phyloP scores from a whole-genome alignment of 2,113 vertebrate species.

The Stigmatopora nigra region DNA sequence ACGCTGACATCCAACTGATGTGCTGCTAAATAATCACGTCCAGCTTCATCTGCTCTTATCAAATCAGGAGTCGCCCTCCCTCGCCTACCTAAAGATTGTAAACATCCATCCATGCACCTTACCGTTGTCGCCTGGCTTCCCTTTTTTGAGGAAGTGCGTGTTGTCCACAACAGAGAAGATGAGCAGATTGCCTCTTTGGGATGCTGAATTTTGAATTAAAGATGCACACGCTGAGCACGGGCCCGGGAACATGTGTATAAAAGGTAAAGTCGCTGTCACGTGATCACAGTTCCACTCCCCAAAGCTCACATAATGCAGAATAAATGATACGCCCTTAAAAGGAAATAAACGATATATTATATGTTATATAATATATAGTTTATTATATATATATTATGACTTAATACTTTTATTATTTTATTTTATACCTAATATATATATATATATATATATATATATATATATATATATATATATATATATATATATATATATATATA shows the following conservation, averaged over 20 bases:
- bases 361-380: background rate
- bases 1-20: constrained; percentile 49
- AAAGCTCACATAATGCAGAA: background rate
- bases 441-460: too few species aligned
- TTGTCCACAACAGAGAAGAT: constrained; percentile 25
- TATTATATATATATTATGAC: background rate
- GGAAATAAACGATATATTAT: background rate
- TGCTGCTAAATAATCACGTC: constrained; percentile 30
- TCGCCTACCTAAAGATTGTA: constrained; percentile 6
- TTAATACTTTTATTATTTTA: too few species aligned
- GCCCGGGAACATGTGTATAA: constrained; percentile 62
- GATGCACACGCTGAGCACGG: constrained; percentile 51
- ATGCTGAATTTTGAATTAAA: constrained; percentile 60
- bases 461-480: too few species aligned
- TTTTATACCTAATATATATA: too few species aligned
- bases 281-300: constrained; percentile 5
- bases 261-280: background rate
- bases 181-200: constrained; percentile 43
- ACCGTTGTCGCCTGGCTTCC: constrained; percentile 50
- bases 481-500: too few species aligned
- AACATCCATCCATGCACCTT: constrained; percentile 31
- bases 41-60: constrained; percentile 30
- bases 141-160: constrained; percentile 31
- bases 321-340: background rate
- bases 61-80: constrained; percentile 9